A percentile compares a stretch with the other conserved stretches of the same genome.
phyloP scores from a whole-genome alignment of 2,113 vertebrate species.

The Melanerpes formicivorus region DNA sequence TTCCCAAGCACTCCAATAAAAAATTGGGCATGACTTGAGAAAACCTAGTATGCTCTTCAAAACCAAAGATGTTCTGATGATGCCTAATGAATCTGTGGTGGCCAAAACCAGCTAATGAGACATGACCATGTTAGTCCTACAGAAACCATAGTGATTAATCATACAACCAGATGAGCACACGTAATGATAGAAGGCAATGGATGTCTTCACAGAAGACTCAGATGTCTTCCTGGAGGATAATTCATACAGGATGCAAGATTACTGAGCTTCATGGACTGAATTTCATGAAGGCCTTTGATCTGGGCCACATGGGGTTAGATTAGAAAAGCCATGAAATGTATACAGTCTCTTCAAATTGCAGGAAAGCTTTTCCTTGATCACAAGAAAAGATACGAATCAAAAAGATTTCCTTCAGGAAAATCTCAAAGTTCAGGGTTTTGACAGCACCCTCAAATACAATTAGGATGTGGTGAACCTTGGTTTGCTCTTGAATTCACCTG shows the following conservation, averaged over 20 bases:
- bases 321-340: neutral
- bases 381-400: slow-evolving; percentile 2
- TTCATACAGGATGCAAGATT: neutral
- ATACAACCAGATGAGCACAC: neutral
- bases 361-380: neutral
- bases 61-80: neutral
- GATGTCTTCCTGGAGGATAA: neutral
- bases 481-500: slow-evolving; percentile 57
- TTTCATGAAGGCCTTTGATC: neutral
- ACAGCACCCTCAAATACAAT: slow-evolving; percentile 9
- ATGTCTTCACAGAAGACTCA: neutral
- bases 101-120: slow-evolving; percentile 18
- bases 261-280: neutral
- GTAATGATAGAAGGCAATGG: neutral
- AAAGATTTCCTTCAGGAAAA: slow-evolving; percentile 41
- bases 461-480: slow-evolving; percentile 28
- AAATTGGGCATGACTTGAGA: neutral
- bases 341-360: neutral
- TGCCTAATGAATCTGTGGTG: neutral
- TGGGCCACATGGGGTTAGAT: neutral
- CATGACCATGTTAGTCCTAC: neutral
- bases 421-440: neutral
- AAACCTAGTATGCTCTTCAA: neutral
- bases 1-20: neutral
- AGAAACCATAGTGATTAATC: slow-evolving; percentile 9